Conservation (phyloP, 2,797 vertebrate genomes). For the Xenopus petersii region DNA sequence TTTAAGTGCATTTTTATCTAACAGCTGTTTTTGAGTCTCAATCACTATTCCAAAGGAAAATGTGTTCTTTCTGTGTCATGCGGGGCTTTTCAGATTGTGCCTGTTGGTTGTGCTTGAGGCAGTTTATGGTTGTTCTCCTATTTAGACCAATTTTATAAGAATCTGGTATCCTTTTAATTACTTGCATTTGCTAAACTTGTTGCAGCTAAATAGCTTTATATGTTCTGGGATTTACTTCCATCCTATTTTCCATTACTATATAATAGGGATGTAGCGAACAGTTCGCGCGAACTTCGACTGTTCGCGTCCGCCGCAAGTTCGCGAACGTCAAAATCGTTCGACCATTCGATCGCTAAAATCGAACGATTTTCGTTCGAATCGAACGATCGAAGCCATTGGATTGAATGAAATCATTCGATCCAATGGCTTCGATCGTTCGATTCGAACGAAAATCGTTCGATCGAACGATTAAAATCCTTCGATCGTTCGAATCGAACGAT, state of each 20-base stretch:
- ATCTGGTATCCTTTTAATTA: constrained; percentile 42
- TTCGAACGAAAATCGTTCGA: too few relatives aligned
- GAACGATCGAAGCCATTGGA: too few relatives aligned
- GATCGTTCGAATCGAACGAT: too few relatives aligned
- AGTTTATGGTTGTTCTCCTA: constrained; percentile 27
- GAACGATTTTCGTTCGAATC: too few relatives aligned
- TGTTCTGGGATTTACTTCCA: neutral
- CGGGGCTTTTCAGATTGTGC: constrained; percentile 5
- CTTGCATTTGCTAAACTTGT: constrained; percentile 15
- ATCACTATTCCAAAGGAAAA: constrained; percentile 30
- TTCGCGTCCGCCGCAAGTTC: too few relatives aligned
- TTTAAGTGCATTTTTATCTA: constrained; percentile 49
- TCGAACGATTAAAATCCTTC: too few relatives aligned
- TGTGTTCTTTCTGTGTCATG: constrained; percentile 21
- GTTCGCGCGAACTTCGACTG: too few relatives aligned
- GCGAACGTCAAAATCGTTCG: too few relatives aligned
- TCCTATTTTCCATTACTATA: neutral
- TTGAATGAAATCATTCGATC: too few relatives aligned
- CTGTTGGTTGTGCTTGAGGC: constrained; percentile 33
- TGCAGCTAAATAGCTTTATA: constrained; percentile 9
- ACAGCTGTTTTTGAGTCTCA: constrained; percentile 40
- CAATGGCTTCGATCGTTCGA: too few relatives aligned
- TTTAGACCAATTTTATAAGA: constrained; percentile 28
- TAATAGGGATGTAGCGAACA: too few relatives aligned
- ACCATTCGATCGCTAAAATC: too few relatives aligned